Evolutionary conservation across 2,888 invertebrate genomes (phyloP).

Genomic region (Stenodema calcarata): DNA sequence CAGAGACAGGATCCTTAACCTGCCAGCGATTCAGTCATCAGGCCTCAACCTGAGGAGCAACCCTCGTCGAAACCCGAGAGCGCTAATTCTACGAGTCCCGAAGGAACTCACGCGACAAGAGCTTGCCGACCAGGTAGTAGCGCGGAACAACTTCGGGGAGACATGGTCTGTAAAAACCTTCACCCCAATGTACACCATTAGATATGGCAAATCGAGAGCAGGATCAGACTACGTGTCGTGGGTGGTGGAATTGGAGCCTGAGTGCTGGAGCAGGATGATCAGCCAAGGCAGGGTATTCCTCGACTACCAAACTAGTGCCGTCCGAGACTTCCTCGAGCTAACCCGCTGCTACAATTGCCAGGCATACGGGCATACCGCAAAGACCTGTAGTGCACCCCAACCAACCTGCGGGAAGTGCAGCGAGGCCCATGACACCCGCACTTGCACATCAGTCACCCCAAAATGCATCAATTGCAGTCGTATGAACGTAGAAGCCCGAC

Average conservation of each 20-base stretch:
- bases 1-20: neutral
- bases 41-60: neutral
- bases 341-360: conserved; percentile 15
- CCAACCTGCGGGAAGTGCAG: neutral
- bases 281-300: neutral
- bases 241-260: neutral
- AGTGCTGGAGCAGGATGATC: neutral
- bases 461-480: neutral
- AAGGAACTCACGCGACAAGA: neutral
- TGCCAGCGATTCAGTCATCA: neutral
- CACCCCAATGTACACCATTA: neutral
- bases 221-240: neutral
- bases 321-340: neutral
- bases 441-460: neutral
- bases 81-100: neutral
- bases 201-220: neutral
- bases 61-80: neutral
- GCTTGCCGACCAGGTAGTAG: neutral
- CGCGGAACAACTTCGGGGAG: neutral
- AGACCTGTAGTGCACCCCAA: neutral
- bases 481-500: neutral
- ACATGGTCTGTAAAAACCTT: neutral
- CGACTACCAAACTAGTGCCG: neutral
- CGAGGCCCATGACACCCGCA: neutral
- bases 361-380: neutral